Conservation (phyloP, 2,888 invertebrate species). For the Prenolepis imparis region DNA sequence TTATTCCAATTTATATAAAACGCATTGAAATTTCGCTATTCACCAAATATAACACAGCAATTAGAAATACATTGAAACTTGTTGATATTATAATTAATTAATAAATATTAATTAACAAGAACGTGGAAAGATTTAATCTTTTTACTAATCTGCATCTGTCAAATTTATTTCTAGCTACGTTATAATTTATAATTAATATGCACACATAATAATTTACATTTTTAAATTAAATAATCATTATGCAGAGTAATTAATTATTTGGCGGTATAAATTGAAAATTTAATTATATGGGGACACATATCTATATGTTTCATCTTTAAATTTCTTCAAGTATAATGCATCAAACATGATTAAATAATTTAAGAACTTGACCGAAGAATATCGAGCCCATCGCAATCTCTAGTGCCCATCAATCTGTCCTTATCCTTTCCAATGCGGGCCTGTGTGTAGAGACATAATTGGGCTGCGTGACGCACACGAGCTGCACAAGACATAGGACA, state of each 20-base stretch:
- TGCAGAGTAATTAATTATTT: neutral
- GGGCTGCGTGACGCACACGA: conserved; percentile 66
- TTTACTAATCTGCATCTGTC: neutral
- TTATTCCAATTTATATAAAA: neutral
- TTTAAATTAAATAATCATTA: neutral
- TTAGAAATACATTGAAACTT: neutral
- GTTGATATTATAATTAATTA: conserved; percentile 16
- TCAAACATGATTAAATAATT: neutral
- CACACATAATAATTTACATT: neutral
- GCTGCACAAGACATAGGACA: conserved; percentile 71
- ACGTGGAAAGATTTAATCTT: neutral
- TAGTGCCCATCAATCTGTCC: conserved; percentile 42
- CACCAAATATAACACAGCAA: neutral
- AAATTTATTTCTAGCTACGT: neutral
- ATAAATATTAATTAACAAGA: neutral
- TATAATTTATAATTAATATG: neutral
- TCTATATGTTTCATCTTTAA: neutral
- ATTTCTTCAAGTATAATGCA: neutral
- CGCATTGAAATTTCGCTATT: neutral
- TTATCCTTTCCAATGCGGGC: conserved; percentile 35
- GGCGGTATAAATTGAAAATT: neutral
- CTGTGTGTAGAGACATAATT: conserved; percentile 63
- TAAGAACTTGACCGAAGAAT: neutral
- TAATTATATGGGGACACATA: neutral
- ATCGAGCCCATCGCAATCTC: conserved; percentile 32